Conservation (phyloP, 2,113 vertebrate genomes). For the Aegithalos caudatus region DNA sequence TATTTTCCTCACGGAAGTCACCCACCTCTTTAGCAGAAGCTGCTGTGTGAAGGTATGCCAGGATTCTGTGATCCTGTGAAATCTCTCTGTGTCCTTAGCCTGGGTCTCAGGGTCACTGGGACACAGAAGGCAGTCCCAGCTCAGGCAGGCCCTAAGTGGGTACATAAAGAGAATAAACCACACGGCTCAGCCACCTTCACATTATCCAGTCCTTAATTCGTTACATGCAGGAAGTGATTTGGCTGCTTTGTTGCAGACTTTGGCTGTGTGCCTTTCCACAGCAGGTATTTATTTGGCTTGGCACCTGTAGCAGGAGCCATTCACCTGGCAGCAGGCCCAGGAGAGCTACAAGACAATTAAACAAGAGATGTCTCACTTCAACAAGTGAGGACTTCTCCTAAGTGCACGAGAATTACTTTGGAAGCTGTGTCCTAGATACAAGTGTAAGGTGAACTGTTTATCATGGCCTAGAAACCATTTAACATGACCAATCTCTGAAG, state of each 20-base stretch:
- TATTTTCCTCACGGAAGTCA: neutral
- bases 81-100: fast-evolving
- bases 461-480: neutral
- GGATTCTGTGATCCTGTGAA: neutral
- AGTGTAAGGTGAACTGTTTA: neutral
- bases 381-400: neutral
- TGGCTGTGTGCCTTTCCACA: neutral
- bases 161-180: neutral
- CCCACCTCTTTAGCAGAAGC: neutral
- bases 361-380: neutral
- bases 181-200: neutral
- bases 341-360: neutral
- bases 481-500: neutral
- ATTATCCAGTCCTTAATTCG: neutral
- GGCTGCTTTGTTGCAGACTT: neutral
- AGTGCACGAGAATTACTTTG: neutral
- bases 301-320: neutral
- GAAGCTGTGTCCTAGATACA: neutral
- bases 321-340: neutral
- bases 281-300: neutral
- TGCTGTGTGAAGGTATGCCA: neutral
- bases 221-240: neutral
- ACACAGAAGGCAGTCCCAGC: neutral
- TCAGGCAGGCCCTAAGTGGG: neutral
- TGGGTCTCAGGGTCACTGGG: fast-evolving